These are phyloP conservation scores for Xylota segnis DNA, from an alignment of 2,888 invertebrate species.

Conservation along the genomic window DNA sequence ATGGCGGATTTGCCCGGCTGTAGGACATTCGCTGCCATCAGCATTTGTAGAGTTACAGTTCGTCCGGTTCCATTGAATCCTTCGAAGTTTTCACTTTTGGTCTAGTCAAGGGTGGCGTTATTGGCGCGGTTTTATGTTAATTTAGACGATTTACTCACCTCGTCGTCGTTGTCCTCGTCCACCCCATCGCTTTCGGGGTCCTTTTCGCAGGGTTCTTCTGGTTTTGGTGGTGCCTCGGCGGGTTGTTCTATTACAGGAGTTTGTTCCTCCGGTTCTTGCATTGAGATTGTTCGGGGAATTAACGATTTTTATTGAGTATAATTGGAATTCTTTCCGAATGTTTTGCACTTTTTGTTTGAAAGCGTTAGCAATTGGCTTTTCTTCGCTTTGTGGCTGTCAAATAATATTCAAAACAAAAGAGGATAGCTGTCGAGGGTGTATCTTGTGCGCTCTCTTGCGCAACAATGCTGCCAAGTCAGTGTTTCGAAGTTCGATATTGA, in stretches of 20 bases:
- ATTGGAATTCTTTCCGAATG: slow-evolving; percentile 54
- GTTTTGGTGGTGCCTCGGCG: slow-evolving; percentile 48
- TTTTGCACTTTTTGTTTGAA: slow-evolving; percentile 71
- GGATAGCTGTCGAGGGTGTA: slow-evolving; percentile 3
- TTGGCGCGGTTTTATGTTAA: slow-evolving; percentile 49
- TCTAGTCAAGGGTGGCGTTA: slow-evolving; percentile 49
- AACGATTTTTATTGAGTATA: slow-evolving; percentile 55
- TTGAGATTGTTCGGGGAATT: slow-evolving; percentile 25
- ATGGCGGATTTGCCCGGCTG: slow-evolving; percentile 93
- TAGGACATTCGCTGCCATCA: slow-evolving; percentile 93
- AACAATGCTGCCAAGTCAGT: slow-evolving; percentile 33
- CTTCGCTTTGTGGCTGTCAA: slow-evolving; percentile 73
- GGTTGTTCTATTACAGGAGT: slow-evolving; percentile 37
- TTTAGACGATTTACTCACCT: slow-evolving; percentile 79
- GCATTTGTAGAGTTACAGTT: slow-evolving; percentile 93
- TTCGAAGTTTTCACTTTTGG: slow-evolving; percentile 82
- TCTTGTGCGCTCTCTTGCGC: slow-evolving; percentile 4
- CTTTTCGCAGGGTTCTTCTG: slow-evolving; percentile 82
- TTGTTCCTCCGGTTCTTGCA: slow-evolving; percentile 75
- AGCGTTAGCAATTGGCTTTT: slow-evolving; percentile 74
- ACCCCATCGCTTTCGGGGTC: slow-evolving; percentile 86
- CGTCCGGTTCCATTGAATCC: slow-evolving; percentile 85
- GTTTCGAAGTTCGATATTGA: not conserved
- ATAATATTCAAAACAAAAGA: slow-evolving; percentile 68
- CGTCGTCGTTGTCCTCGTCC: slow-evolving; percentile 87